Base-by-base conservation (phyloP, 37 sponge, comb jelly and placozoan species). In the Chondrilla cf. caribensis region DNA sequence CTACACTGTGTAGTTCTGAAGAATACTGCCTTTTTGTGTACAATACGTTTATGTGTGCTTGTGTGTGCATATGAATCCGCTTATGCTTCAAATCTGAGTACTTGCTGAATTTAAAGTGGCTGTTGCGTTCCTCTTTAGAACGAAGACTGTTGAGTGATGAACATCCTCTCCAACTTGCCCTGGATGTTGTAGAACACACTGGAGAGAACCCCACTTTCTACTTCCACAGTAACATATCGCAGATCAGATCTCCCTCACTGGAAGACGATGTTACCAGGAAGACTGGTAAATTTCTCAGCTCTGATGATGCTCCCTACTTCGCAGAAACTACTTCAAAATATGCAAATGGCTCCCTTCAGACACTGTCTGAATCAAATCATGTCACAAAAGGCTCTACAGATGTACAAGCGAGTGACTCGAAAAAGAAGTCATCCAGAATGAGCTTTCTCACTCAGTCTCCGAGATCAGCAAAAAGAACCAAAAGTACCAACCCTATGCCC, bases 151-250 rank as follows among this genome's bases (percentile, higher is more conserved):
- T 40, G 43, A 40, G 18, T 73, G 76, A 73, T 1, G 76, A 73
- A 43, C 76, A 73, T 40, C 76, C 76, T 8, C 44, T 73, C 2
- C 76, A 73, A 21, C 76, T 73, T 1, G 76, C 76, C 24, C 76
- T 73, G 21, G 76, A 73, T 39, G 76, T 73, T 37, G 76, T 73
- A 25, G 76, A 73, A 42, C 76, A 73, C 43, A 73, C 76, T 22
- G 1, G 15, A 11, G 43, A 35, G 18, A 73, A 73, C 43, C 76
- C 76, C 3, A 6, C 2, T n/a, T 73, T 73, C 76, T 18, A 21
- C 9, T 73, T 73, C 44, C 43, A 40, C 44, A 43, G 38, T 24
- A 73, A 3, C 24, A 73, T 73, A 21, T 40, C 41, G 25, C 1
- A 40, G 8, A 25, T 5, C 41, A 62, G 29, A n/a, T 7, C 7